Evolutionary conservation across 2,797 vertebrate genomes (phyloP), one percentile per base, ranked within the genome.

Genomic region (Spea hammondii): DNA sequence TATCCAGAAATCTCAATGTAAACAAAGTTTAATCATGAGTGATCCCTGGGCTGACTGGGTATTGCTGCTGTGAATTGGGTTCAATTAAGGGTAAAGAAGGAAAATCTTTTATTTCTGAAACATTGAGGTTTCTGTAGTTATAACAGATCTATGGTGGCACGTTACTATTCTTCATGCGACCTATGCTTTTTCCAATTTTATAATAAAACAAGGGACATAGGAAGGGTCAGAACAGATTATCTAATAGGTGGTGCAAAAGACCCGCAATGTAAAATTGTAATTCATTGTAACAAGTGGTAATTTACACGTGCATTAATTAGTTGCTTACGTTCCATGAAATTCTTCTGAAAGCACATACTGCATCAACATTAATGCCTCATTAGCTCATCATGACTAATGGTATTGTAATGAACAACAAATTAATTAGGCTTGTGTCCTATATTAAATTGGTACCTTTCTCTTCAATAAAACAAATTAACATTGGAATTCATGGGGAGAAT

Each of bases 371-470:
- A 77, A 82, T 74, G 79, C 55, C 79, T 82, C 70, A 77, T 82
- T 82, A 82, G 74, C 70, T 82, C 75, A 77, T 82, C 79, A 82
- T 77, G 79, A 82, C 79, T 82, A 82, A 82, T 82, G 79, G 75
- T 73, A 82, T 82, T 82, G 79, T 82, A 77, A 82, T 82, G 57
- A 82, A 82, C 79, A 82, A 82, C 79, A 82, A 73, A 82, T 82
- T 82, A 73, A 82, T 82, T 77, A 73, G 79, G 70, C 75, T 82
- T 69, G 70, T 73, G 79, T 82, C 75, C 75, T 77, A 69, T 82
- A 82, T 82, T 77, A 82, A 64, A 82, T 74, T 70, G 79, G 54
- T 82, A 82, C 75, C 79, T 82, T 82, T 82, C 74, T 72, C 65
- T 77, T 77, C 79, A 77, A 77, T 82, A 77, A 74, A 82, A 82